Conservation (phyloP, 2,797 vertebrate genomes). For the Mormyrops attenuatus region DNA sequence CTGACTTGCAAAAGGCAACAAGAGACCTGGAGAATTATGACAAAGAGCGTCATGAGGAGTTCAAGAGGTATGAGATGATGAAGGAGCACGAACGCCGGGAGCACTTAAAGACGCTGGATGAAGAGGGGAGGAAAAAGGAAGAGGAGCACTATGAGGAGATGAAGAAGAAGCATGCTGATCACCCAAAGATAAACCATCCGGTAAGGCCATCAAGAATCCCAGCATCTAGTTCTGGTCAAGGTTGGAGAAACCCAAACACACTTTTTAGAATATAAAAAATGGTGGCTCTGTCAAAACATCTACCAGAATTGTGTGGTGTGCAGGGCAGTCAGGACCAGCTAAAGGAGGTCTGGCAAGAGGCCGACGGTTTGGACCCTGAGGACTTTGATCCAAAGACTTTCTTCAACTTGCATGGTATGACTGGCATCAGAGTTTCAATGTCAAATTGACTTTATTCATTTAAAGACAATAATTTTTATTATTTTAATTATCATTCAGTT, state of each 20-base stretch:
- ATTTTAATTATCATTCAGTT: neutral
- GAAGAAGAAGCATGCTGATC: constrained; percentile 81
- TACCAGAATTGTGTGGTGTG: constrained; percentile 30
- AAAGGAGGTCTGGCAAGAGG: constrained; percentile 90
- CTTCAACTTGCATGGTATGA: constrained; percentile 88
- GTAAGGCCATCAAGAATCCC: constrained; percentile 54
- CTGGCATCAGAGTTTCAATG: neutral
- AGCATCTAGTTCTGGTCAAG: neutral
- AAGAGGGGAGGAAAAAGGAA: constrained; percentile 75
- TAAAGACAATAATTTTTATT: neutral
- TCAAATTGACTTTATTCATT: neutral
- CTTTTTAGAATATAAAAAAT: neutral
- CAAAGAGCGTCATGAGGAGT: constrained; percentile 80
- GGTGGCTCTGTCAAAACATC: neutral
- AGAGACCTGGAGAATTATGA: constrained; percentile 84
- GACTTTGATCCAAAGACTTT: constrained; percentile 92
- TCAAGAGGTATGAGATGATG: constrained; percentile 88
- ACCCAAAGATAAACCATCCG: constrained; percentile 89
- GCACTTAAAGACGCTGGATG: constrained; percentile 73
- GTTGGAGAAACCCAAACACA: neutral
- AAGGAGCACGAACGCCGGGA: constrained; percentile 86
- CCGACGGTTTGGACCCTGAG: constrained; percentile 85
- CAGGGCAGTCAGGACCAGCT: constrained; percentile 92
- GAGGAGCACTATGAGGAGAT: constrained; percentile 78
- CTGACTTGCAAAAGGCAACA: constrained; percentile 63